Base-by-base conservation (phyloP, 2,113 vertebrate genomes). In the Gila orcuttii region DNA sequence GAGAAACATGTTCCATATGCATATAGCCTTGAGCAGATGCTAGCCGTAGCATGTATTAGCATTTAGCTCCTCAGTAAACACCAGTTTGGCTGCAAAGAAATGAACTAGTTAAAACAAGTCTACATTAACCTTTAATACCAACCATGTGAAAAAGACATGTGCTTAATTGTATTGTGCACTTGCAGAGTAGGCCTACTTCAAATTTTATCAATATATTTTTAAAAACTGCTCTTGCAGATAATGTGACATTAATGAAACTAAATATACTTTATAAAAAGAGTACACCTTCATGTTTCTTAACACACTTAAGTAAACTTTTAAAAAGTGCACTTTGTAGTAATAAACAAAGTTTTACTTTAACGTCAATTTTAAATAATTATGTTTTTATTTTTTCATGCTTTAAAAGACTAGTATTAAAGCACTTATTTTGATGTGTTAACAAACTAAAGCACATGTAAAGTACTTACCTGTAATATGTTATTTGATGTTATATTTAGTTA, bases 71-170 rank as follows among this genome's bases (percentile, higher is more conserved):
- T 15, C 39, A 1, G 31, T 62, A 25, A 42, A 42, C 21, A 79
- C 10, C 6, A 79, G 77, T 60, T 62, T 62, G 55, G 55, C 33
- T 42, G 33, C 23, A 79, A 79, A 79, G 12, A 62, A 64, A 47
- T 42, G 0, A 80, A 79, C 31, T 39, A 74, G 23, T 74, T 74
- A 45, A 74, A 74, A 73, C 21, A 74, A 74, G 21, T 74, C 5
- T 2, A 71, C 1, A 4, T 71, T 39, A 73, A 73, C 19, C 10
- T 73, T 42, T 42, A 74, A 42, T 12, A 42, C 33, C 3, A 71
- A 6, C 36, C 1, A 11, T 60, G 59, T 10, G 57, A 60, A 60
- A 60, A n/a, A 71, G 10, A 39, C 4, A 3, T 10, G 17, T 71
- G 33, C 19, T 39, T 71, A 36, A 19, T 10, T 36, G 31, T 36